phyloP scores from a whole-genome alignment of 2,888 invertebrate species.

The Busseola fusca region DNA sequence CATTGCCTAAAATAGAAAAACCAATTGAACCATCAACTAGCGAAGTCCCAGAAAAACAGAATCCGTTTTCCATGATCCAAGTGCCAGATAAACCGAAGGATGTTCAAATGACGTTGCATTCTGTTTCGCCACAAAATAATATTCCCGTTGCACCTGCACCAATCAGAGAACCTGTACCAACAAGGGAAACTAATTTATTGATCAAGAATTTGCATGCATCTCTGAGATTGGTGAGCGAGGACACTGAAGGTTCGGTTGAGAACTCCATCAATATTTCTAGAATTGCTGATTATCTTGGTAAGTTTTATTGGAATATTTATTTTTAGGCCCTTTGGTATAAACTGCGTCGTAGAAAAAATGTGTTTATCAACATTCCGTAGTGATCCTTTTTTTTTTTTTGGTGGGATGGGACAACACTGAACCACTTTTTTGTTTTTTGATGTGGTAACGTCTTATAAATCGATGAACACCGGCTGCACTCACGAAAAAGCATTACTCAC shows the following conservation, averaged over 20 bases:
- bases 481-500: too few relatives aligned
- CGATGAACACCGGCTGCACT: too few relatives aligned
- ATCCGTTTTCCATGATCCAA: slow-evolving; percentile 57
- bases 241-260: slow-evolving; percentile 77
- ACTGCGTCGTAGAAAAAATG: too few relatives aligned
- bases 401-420: too few relatives aligned
- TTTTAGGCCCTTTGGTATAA: too few relatives aligned
- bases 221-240: slow-evolving; percentile 70
- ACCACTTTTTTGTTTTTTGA: too few relatives aligned
- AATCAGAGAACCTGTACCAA: slow-evolving; percentile 13
- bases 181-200: slow-evolving; percentile 73
- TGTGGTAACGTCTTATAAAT: too few relatives aligned
- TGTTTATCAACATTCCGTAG: too few relatives aligned
- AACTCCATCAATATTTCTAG: slow-evolving; percentile 83
- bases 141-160: slow-evolving; percentile 42
- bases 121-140: slow-evolving; percentile 60
- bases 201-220: slow-evolving; percentile 74
- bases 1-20: slow-evolving; percentile 42
- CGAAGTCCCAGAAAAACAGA: slow-evolving; percentile 48
- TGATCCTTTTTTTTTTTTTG: too few relatives aligned
- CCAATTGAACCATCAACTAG: slow-evolving; percentile 39
- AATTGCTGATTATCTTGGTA: slow-evolving; percentile 83
- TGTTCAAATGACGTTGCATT: slow-evolving; percentile 57
- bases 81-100: slow-evolving; percentile 60
- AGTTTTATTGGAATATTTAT: slow-evolving; percentile 38